These are phyloP conservation scores for Micoletzkya japonica DNA, from an alignment of 2,888 invertebrate species.

Conservation along the genomic window DNA sequence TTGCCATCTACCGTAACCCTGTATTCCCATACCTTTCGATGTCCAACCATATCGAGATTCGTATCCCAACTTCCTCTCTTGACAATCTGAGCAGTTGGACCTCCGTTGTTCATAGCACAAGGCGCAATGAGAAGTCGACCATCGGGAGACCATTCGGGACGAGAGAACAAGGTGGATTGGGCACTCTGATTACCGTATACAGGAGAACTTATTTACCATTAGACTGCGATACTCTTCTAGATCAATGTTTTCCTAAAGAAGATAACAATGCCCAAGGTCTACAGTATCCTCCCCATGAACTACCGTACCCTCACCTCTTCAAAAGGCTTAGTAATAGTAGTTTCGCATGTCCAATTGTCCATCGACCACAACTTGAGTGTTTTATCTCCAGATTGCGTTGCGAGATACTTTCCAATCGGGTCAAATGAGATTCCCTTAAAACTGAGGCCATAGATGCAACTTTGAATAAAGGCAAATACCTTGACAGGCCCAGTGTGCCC, in stretches of 20 bases:
- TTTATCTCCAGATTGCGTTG: constrained; percentile 80
- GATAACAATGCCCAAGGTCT: too few species aligned
- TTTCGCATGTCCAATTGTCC: constrained; percentile 87
- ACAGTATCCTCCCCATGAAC: background rate
- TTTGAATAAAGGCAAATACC: background rate
- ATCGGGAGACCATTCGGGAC: constrained; percentile 86
- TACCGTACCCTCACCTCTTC: constrained; percentile 71
- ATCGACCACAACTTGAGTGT: constrained; percentile 92
- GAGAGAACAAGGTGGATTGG: constrained; percentile 49
- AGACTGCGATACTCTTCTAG: background rate
- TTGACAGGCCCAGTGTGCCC: constrained; percentile 28
- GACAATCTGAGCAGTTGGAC: constrained; percentile 74
- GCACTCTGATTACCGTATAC: constrained; percentile 34
- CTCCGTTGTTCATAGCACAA: constrained; percentile 97
- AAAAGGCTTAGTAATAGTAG: constrained; percentile 87
- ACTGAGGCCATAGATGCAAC: background rate
- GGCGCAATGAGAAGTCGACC: constrained; percentile 93
- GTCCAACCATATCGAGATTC: constrained; percentile 95
- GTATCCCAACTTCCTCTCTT: constrained; percentile 86
- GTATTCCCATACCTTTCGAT: constrained; percentile 90
- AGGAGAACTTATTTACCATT: background rate
- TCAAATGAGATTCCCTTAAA: constrained; percentile 92
- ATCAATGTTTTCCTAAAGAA: too few species aligned
- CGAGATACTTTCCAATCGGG: constrained; percentile 93
- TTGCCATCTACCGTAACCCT: background rate